Conservation (phyloP, 2,888 invertebrate species). For the Odontothrips loti region DNA sequence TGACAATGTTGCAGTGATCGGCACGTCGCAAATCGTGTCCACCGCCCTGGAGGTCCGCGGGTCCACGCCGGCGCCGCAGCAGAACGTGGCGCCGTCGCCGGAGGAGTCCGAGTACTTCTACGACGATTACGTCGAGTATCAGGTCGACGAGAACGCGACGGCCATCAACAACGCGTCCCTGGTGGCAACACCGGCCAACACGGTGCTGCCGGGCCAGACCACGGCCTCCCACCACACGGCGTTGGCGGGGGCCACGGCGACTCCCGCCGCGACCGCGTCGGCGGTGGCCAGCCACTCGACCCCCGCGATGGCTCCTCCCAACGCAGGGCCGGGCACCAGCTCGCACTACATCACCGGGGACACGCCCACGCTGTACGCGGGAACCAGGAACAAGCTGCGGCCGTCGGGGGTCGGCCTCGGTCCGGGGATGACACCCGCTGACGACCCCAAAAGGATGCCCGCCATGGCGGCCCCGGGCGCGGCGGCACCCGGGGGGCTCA, state of each 20-base stretch:
- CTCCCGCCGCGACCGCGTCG: slow-evolving; percentile 17
- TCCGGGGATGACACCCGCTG: slow-evolving; percentile 29
- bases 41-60: slow-evolving; percentile 53
- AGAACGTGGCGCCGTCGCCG: slow-evolving; percentile 52
- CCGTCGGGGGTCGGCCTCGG: slow-evolving; percentile 39
- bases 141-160: slow-evolving; percentile 30
- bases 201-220: slow-evolving; percentile 2
- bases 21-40: slow-evolving; percentile 57
- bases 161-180: slow-evolving; percentile 37
- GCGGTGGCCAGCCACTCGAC: slow-evolving; percentile 30
- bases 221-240: slow-evolving; percentile 34
- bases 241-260: slow-evolving; percentile 24
- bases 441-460: slow-evolving; percentile 11
- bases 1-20: slow-evolving; percentile 37
- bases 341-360: slow-evolving; percentile 54
- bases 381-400: slow-evolving; percentile 44
- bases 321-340: slow-evolving; percentile 38
- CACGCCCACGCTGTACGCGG: slow-evolving; percentile 59
- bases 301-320: not conserved
- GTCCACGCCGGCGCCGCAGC: slow-evolving; percentile 41
- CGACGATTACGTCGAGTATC: slow-evolving; percentile 68
- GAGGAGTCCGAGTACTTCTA: slow-evolving; percentile 79
- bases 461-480: not conserved
- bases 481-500: not conserved
- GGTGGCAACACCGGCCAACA: slow-evolving; percentile 27